phyloP scores from a whole-genome alignment of 2,113 vertebrate genomes.

The Meriones unguiculatus region DNA sequence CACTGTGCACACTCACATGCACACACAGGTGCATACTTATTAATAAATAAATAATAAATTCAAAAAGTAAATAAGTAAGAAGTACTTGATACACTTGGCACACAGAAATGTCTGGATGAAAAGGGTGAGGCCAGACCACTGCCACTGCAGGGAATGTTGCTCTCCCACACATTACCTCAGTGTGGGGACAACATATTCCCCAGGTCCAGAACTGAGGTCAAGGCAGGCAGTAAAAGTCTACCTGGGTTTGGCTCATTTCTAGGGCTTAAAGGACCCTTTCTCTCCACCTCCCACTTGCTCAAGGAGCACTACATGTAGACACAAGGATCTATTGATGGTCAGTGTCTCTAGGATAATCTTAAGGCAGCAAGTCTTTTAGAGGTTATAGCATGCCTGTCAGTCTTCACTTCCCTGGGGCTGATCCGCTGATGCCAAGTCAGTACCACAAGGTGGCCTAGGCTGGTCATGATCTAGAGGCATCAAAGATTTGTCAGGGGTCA shows the following conservation, averaged over 20 bases:
- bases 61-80: background rate
- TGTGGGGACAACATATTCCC: background rate
- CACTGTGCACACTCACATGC: background rate
- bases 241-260: background rate
- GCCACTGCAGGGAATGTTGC: accelerated
- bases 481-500: background rate
- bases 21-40: background rate
- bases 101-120: too few relatives aligned
- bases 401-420: background rate
- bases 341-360: background rate
- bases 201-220: background rate
- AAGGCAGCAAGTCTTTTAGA: background rate
- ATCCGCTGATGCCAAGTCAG: too few relatives aligned
- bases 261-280: too few relatives aligned
- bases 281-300: too few relatives aligned
- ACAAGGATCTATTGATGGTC: too few relatives aligned
- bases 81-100: background rate
- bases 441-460: background rate
- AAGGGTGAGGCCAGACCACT: background rate
- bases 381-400: background rate
- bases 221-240: too few relatives aligned
- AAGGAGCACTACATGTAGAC: background rate
- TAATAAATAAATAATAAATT: background rate
- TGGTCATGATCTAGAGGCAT: background rate
- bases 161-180: background rate